phyloP scores from a whole-genome alignment of 2,113 vertebrate genomes.

The Platanista minor region DNA sequence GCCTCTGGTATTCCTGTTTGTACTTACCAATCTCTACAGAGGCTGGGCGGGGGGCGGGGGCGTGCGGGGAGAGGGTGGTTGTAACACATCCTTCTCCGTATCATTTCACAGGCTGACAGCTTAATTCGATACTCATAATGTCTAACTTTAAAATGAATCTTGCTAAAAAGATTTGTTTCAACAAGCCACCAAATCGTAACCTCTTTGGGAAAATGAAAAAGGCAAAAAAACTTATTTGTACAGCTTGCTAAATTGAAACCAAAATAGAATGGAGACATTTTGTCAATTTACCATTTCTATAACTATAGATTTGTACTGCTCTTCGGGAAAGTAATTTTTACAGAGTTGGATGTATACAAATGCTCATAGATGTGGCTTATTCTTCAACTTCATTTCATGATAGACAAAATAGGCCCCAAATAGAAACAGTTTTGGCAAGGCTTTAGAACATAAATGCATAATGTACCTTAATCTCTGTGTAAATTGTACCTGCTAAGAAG shows the following conservation, averaged over 20 bases:
- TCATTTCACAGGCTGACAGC: slow-evolving; percentile 79
- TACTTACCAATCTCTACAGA: slow-evolving; percentile 58
- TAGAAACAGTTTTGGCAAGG: slow-evolving; percentile 36
- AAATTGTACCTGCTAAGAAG: not conserved
- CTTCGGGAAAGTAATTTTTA: not conserved
- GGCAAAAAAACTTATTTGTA: not conserved
- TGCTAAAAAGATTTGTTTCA: slow-evolving; percentile 76
- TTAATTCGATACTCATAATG: slow-evolving; percentile 81
- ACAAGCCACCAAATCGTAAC: slow-evolving; percentile 68
- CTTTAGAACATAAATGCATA: not conserved
- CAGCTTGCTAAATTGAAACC: slow-evolving; percentile 43
- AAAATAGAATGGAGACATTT: slow-evolving; percentile 20
- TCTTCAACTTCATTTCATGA: slow-evolving; percentile 3
- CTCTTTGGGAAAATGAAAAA: slow-evolving; percentile 54
- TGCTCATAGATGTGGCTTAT: not conserved
- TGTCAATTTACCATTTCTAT: slow-evolving; percentile 36
- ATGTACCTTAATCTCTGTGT: slow-evolving; percentile 12
- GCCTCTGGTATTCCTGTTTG: slow-evolving; percentile 68
- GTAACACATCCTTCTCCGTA: slow-evolving; percentile 75
- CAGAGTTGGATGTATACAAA: not conserved
- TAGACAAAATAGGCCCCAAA: slow-evolving; percentile 21
- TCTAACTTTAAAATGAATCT: slow-evolving; percentile 81
- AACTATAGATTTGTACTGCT: not conserved
- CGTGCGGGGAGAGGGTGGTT: not conserved
- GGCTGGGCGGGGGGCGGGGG: not conserved